phyloP scores from a whole-genome alignment of 2,797 vertebrate genomes.

The Amazona ochrocephala region DNA sequence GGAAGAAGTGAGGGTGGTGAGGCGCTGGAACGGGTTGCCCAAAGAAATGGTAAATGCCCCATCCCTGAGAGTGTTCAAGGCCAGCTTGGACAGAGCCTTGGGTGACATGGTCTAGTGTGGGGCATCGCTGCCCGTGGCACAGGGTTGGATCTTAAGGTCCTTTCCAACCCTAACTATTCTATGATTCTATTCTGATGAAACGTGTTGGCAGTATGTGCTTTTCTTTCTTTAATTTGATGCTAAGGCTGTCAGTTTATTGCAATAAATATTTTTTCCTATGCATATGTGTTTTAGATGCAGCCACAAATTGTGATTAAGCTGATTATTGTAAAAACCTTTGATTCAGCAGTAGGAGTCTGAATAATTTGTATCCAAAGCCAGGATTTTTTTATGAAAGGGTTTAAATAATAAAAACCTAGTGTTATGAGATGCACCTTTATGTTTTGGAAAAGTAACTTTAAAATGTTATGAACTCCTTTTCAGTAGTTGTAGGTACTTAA shows the following conservation, averaged over 20 bases:
- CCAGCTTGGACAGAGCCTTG: too few relatives aligned
- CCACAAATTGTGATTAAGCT: background rate
- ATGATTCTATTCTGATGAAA: background rate
- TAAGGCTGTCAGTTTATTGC: background rate
- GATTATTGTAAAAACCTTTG: background rate
- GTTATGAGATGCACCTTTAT: background rate
- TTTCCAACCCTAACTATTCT: too few relatives aligned
- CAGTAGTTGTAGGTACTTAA: background rate
- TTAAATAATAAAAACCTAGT: background rate
- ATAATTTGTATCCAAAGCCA: background rate
- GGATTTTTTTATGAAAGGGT: background rate
- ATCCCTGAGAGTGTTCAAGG: too few relatives aligned
- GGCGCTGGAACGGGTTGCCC: background rate
- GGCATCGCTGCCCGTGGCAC: too few relatives aligned
- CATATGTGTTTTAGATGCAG: background rate
- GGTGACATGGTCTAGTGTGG: too few relatives aligned
- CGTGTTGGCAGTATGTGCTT: background rate
- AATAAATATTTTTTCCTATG: background rate
- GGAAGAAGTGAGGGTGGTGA: background rate
- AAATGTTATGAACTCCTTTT: background rate
- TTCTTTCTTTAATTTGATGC: background rate
- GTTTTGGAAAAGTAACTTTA: background rate
- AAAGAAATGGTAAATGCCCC: background rate
- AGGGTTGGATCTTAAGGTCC: too few relatives aligned
- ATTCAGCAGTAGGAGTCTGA: background rate